Evolutionary conservation across 2,888 invertebrate species (phyloP).

Genomic region (Archips crataeganus): DNA sequence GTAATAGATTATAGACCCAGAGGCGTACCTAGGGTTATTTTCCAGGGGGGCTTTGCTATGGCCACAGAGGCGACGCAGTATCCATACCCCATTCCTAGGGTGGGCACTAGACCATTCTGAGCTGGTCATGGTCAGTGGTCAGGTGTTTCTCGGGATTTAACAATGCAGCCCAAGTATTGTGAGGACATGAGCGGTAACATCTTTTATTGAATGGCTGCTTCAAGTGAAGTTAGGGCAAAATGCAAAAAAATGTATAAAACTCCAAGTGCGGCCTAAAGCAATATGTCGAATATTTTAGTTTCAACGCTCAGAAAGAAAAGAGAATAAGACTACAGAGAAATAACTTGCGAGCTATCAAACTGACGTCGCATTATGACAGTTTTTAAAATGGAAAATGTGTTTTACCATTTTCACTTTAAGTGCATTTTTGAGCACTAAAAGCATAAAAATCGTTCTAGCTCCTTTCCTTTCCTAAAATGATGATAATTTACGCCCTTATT

Average conservation of each 20-base stretch:
- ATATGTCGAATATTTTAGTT: background rate
- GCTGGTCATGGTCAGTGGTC: background rate
- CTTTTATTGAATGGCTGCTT: constrained; percentile 1
- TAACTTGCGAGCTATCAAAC: background rate
- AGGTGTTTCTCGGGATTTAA: constrained; percentile 12
- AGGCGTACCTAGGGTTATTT: too few relatives aligned
- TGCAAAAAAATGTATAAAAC: background rate
- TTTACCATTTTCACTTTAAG: background rate
- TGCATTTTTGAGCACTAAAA: background rate
- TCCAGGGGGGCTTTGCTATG: too few relatives aligned
- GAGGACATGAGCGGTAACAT: background rate
- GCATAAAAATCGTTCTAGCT: background rate
- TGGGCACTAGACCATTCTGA: too few relatives aligned
- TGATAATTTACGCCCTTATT: constrained; percentile 49
- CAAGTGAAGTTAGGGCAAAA: background rate
- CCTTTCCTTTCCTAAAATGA: background rate
- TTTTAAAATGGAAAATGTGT: background rate
- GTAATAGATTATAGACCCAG: background rate
- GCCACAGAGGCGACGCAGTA: too few relatives aligned
- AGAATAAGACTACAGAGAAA: background rate
- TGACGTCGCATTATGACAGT: background rate
- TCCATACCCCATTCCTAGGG: too few relatives aligned
- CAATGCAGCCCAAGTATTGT: background rate
- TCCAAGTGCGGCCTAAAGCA: constrained; percentile 9
- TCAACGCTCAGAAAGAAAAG: background rate